Conservation (phyloP, 2,113 vertebrate genomes). For the Columba janthina region DNA sequence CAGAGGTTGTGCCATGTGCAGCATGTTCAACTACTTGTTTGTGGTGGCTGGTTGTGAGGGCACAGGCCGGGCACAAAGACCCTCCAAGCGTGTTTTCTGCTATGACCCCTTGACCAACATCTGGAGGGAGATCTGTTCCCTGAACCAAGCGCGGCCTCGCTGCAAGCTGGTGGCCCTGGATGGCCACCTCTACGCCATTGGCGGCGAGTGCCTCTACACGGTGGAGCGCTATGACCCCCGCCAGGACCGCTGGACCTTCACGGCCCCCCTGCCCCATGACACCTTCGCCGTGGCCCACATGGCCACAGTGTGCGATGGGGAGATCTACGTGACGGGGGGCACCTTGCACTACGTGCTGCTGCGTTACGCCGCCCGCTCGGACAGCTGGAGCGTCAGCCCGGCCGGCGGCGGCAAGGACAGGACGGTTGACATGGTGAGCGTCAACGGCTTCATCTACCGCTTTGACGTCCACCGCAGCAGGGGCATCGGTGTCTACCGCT, state of each 20-base stretch:
- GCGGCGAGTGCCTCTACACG: slow-evolving; percentile 89
- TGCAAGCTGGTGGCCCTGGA: slow-evolving; percentile 90
- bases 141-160: slow-evolving; percentile 88
- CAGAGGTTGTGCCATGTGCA: slow-evolving; percentile 83
- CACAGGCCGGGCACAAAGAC: slow-evolving; percentile 43
- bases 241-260: slow-evolving; percentile 85
- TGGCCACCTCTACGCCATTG: slow-evolving; percentile 89
- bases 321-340: slow-evolving; percentile 90
- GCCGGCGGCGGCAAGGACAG: slow-evolving; percentile 74
- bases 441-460: slow-evolving; percentile 84
- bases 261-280: slow-evolving; percentile 84
- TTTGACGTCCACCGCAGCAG: slow-evolving; percentile 83
- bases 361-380: slow-evolving; percentile 75
- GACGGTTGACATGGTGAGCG: slow-evolving; percentile 81
- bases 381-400: slow-evolving; percentile 79
- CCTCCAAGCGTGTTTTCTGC: slow-evolving; percentile 89
- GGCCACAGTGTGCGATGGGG: slow-evolving; percentile 79
- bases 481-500: slow-evolving; percentile 87
- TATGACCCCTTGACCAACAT: slow-evolving; percentile 88
- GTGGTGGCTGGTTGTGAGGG: slow-evolving; percentile 86
- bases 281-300: slow-evolving; percentile 91
- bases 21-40: slow-evolving; percentile 95
- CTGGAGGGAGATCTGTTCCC: slow-evolving; percentile 88
- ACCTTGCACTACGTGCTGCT: slow-evolving; percentile 83
- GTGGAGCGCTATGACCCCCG: slow-evolving; percentile 92